These are phyloP conservation scores for Geophilus truncorum DNA, from an alignment of 2,888 invertebrate species.

Conservation along the genomic window DNA sequence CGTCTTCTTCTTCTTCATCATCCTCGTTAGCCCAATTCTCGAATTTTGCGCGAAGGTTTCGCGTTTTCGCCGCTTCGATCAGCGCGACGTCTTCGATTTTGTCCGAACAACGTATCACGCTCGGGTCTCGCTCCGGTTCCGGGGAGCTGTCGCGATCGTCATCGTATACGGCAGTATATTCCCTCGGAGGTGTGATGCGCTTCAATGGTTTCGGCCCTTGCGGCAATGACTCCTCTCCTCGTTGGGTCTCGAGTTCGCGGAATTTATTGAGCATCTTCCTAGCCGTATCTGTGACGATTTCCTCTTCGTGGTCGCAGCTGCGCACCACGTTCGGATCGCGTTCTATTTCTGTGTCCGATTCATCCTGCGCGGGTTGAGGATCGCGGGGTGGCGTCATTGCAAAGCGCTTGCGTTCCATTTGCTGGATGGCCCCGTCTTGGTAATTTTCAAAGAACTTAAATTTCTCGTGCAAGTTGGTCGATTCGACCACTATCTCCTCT, in stretches of 20 bases:
- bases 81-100: constrained; percentile 64
- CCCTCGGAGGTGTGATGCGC: constrained; percentile 83
- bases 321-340: constrained; percentile 68
- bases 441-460: constrained; percentile 90
- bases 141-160: constrained; percentile 41
- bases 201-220: constrained; percentile 69
- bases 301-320: constrained; percentile 55
- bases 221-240: constrained; percentile 52
- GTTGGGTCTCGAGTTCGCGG: constrained; percentile 76
- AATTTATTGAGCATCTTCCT: constrained; percentile 83
- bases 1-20: constrained; percentile 39
- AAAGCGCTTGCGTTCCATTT: constrained; percentile 59
- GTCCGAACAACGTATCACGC: constrained; percentile 54
- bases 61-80: constrained; percentile 69
- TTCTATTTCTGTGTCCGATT: constrained; percentile 66
- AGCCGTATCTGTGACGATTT: constrained; percentile 63
- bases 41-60: constrained; percentile 77
- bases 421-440: constrained; percentile 62
- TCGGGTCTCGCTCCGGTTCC: constrained; percentile 41
- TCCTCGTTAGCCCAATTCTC: constrained; percentile 67
- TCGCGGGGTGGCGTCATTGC: constrained; percentile 85
- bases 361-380: constrained; percentile 56
- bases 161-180: constrained; percentile 52
- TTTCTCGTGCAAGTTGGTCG: constrained; percentile 74
- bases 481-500: constrained; percentile 61